Evolutionary conservation across 2,797 vertebrate species (phyloP), one percentile per base, ranked within the genome.

Genomic region (Hipposideros larvatus): DNA sequence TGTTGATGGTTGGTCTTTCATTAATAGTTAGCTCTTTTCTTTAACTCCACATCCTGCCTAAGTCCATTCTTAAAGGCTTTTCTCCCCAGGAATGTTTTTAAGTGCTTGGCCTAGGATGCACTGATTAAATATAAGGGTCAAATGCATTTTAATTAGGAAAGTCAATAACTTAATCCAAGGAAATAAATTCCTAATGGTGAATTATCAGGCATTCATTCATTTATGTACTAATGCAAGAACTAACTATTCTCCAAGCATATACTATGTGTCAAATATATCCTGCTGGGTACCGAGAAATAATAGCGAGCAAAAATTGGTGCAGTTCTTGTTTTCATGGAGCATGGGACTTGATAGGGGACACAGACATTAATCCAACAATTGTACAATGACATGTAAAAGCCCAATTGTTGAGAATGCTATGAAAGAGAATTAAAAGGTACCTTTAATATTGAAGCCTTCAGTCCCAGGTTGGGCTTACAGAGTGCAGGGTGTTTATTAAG

Each of bases 121-220:
- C 1, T 19, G 11, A 91, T 16, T 85, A 41, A 53, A 88, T 74
- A 48, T 22, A 86, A 66, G n/a, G 28, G 21, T 90, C 53, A 88
- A 46, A 75, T 79, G 18, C 16, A 91, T 87, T 95, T 95, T 95
- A 61, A 61, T 7, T 70, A 51, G 43, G 34, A 87, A 91, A 53
- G 19, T 7, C 2, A 73, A 5, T 78, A 90, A 83, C 26, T 65
- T 83, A 92, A 87, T 74, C 6, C 4, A 89, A 88, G 75, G 24
- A 92, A 87, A 84, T 89, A 11, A 84, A 87, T 87, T 84, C 22
- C 28, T 37, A 63, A 55, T 57, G 31, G 11, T 19, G 53, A 75
- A 41, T 95, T 41, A 77, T 61, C 57, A 87, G 53, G 5, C 34
- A 70, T 83, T 71, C 8, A 80, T 85, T 86, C 1, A 84, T 84